Percentiles rank a stretch among this genome's conserved stretches.
phyloP scores from a whole-genome alignment of 1,140 invertebrate species.

The Rhopalosiphum maidis region DNA sequence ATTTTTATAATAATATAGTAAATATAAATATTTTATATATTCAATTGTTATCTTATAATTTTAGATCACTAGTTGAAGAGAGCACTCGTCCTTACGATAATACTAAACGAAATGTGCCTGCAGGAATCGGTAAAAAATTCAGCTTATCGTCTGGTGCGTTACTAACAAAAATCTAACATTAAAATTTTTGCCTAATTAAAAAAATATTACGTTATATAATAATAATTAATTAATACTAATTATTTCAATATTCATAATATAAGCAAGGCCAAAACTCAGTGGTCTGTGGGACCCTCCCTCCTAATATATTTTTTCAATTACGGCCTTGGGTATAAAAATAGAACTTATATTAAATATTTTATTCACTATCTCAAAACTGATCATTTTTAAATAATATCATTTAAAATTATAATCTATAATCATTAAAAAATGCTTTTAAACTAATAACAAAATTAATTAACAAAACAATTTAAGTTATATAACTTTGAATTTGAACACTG shows the following conservation, averaged over 20 bases:
- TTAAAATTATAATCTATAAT: not conserved
- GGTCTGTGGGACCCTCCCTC: too few relatives aligned
- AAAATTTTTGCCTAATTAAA: not conserved
- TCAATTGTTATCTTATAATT: not conserved
- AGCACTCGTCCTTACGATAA: slow-evolving; percentile 41
- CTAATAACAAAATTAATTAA: too few relatives aligned
- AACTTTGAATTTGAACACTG: not conserved
- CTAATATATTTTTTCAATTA: too few relatives aligned
- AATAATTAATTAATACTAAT: not conserved
- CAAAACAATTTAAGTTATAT: not conserved
- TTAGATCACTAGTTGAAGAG: slow-evolving; percentile 50
- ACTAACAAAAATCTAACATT: slow-evolving; percentile 53
- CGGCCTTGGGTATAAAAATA: not conserved
- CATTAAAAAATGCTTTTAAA: not conserved
- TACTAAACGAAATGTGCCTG: slow-evolving; percentile 58
- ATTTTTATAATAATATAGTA: too few relatives aligned
- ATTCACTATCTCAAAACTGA: not conserved
- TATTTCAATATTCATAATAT: not conserved
- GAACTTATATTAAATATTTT: not conserved
- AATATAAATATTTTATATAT: not conserved
- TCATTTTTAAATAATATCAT: not conserved
- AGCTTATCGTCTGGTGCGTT: slow-evolving; percentile 58
- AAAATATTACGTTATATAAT: not conserved
- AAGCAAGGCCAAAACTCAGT: too few relatives aligned
- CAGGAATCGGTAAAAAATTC: slow-evolving; percentile 61